Evolutionary conservation across 2,113 vertebrate genomes (phyloP).

Genomic region (Thamnaconus septentrionalis): DNA sequence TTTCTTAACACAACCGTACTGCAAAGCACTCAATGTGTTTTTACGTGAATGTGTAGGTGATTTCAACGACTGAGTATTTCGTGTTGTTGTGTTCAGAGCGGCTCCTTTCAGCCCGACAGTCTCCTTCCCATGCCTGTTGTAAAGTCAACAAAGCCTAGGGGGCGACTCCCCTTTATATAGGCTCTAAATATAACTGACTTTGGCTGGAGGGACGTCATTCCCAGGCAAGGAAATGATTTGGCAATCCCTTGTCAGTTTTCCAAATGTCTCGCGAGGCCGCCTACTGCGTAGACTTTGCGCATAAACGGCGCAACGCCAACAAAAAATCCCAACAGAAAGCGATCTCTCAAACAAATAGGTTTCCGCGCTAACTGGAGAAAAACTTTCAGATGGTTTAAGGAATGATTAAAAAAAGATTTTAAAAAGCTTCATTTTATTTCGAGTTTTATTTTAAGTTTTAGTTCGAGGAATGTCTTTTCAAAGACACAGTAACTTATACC

Average conservation of each 20-base stretch:
- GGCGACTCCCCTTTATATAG: conserved; percentile 78
- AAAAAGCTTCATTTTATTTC: too few species aligned
- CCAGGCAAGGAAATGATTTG: conserved; percentile 71
- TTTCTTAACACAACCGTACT: not conserved
- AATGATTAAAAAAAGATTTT: too few species aligned
- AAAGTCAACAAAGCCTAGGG: conserved; percentile 69
- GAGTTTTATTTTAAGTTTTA: too few species aligned
- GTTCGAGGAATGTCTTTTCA: not conserved
- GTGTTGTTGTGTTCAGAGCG: conserved; percentile 16
- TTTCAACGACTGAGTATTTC: not conserved
- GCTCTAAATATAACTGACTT: conserved; percentile 82
- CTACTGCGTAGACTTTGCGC: conserved; percentile 45
- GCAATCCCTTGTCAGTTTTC: conserved; percentile 59
- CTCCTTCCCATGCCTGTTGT: conserved; percentile 35
- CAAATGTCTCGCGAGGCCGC: conserved; percentile 22
- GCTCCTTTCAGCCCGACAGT: not conserved
- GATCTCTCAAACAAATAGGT: too few species aligned
- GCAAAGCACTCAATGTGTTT: rapidly evolving
- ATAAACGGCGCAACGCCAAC: not conserved
- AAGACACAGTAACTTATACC: too few species aligned
- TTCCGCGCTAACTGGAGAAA: too few species aligned
- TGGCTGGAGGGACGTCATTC: conserved; percentile 69
- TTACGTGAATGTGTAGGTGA: not conserved
- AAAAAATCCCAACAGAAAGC: too few species aligned
- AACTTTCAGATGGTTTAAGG: too few species aligned